Evolutionary conservation across 1,140 invertebrate genomes (phyloP).

Genomic region (Diorhabda sublineata): DNA sequence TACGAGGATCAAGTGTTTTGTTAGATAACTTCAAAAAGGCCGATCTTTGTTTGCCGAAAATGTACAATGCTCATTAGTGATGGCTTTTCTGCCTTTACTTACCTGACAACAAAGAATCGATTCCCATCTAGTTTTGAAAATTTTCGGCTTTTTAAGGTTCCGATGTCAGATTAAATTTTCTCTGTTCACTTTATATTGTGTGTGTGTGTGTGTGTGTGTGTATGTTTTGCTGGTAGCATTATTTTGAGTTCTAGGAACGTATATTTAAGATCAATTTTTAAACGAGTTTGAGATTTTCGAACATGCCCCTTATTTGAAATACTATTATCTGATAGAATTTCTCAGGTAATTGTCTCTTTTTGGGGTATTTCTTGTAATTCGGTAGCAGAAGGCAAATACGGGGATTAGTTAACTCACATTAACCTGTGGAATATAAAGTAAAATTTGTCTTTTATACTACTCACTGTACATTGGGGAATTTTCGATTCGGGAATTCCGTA

Average conservation of each 20-base stretch:
- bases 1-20: slow-evolving; percentile 22
- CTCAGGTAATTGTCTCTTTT: background rate
- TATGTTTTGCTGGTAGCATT: slow-evolving; percentile 2
- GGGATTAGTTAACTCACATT: background rate
- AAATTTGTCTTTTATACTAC: too few relatives aligned
- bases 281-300: background rate
- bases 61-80: slow-evolving; percentile 35
- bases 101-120: slow-evolving; percentile 27
- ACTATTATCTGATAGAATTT: background rate
- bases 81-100: slow-evolving; percentile 36
- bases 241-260: slow-evolving; percentile 2
- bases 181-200: background rate
- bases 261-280: slow-evolving; percentile 1
- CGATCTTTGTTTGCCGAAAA: slow-evolving; percentile 30
- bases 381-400: background rate
- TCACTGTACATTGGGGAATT: too few relatives aligned
- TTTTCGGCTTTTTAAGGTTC: slow-evolving; percentile 17
- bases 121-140: slow-evolving; percentile 3
- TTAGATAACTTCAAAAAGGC: slow-evolving; percentile 27
- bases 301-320: background rate
- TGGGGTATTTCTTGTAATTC: background rate
- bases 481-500: too few relatives aligned
- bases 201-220: background rate
- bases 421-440: background rate
- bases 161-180: slow-evolving; percentile 17